Evolutionary conservation across 1,140 invertebrate species (phyloP).

Genomic region (Heliconius hewitsoni): DNA sequence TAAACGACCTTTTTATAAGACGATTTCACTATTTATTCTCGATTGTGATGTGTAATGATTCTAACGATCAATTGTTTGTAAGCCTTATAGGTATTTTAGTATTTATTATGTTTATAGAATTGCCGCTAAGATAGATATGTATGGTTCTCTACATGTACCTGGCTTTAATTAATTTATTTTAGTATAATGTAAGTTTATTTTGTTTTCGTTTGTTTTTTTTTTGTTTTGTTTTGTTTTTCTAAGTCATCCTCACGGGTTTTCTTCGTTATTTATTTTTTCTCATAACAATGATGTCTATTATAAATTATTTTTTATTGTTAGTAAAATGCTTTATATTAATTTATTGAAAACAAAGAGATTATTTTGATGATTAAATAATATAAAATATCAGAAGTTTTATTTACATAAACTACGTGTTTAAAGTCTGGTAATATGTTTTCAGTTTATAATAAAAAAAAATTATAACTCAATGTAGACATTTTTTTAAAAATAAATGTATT

Average conservation of each 20-base stretch:
- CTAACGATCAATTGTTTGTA: constrained; percentile 41
- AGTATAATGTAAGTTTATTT: constrained; percentile 54
- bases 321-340: constrained; percentile 38
- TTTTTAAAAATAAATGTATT: no score
- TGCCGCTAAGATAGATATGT: constrained; percentile 43
- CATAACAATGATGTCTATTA: constrained; percentile 5
- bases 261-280: constrained; percentile 32
- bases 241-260: constrained; percentile 35
- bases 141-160: constrained; percentile 53
- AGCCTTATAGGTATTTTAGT: constrained; percentile 56
- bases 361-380: constrained; percentile 33
- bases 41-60: constrained; percentile 60
- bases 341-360: constrained; percentile 38
- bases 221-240: constrained; percentile 31
- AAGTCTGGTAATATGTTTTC: not conserved
- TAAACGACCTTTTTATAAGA: constrained; percentile 55
- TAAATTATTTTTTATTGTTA: constrained; percentile 25
- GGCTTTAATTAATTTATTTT: constrained; percentile 71
- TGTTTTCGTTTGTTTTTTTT: constrained; percentile 35
- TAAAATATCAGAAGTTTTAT: not conserved
- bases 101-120: constrained; percentile 43
- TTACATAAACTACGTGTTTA: not conserved
- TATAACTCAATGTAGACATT: no score
- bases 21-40: constrained; percentile 63
- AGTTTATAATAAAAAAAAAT: no score